Base-by-base conservation (phyloP, 2,888 invertebrate genomes). In the Caenorhabditis panamensis region DNA sequence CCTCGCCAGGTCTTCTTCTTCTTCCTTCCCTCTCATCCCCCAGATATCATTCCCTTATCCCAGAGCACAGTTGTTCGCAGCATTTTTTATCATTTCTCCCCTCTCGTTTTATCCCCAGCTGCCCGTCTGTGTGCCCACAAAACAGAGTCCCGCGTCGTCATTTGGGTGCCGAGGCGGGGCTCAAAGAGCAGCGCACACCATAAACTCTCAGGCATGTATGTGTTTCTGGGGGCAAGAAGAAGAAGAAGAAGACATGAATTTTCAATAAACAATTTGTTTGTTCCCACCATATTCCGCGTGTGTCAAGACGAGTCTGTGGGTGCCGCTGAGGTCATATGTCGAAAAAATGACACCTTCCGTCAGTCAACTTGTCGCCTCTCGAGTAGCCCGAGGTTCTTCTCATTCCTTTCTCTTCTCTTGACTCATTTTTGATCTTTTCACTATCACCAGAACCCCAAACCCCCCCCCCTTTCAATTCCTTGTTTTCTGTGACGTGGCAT, bases 221-320 rank as follows among this genome's bases (percentile, higher is more conserved):
- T 36, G 49, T 64, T 62, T 62, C 47, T 49, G 44, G 2, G 22
- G 51, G 26, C 61, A 61, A 16, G 28, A 44, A 49, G 41, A 61
- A n/a, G 22, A 58, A 44, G 22, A 36, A 69, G 51, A 16, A 36
- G 36, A 66, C 73, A 73, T 73, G 73, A 73, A 73, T 73, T 73
- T 66, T 66, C 64, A 59, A 73, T 73, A 73, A 73, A 73, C 73
- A 73, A 66, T 51, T 73, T 73, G 73, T 73, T 73, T 64, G 56
- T 64, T 37, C 59, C 8, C 47, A 47, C 63, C 69, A 59, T 59
- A 59, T 51, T 69, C 41, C 37, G 24, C 8, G 61, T 53, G 24
- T 56, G 22, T 56, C 26, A 47, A 56, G 47, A 56, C 28, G 54
- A 47, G 54, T 68, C 58, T 44, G 47, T 37, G 47, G 31, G 41